Percentiles rank a stretch among this genome's conserved stretches.
phyloP scores from a whole-genome alignment of 92 coral and sea anemone genomes.

The Umimayanthus kanabou region DNA sequence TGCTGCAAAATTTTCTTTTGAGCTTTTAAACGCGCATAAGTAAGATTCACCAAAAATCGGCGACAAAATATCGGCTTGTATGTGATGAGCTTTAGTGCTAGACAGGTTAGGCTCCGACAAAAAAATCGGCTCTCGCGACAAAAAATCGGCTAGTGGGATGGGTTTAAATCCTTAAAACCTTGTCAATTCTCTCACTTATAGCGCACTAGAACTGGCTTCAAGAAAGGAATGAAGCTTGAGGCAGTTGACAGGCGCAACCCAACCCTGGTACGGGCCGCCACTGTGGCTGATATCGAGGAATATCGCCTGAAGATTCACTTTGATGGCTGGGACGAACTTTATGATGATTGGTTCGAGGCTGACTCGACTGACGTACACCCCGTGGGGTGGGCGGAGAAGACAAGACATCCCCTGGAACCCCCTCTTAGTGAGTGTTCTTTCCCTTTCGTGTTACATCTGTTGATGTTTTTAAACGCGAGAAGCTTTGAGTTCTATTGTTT shows the following conservation, averaged over 20 bases:
- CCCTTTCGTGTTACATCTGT: not conserved
- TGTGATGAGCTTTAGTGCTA: too few relatives aligned
- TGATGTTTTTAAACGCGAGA: not conserved
- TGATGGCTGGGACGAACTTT: slow-evolving; percentile 99
- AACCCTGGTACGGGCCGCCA: slow-evolving; percentile 85
- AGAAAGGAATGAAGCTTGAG: slow-evolving; percentile 81
- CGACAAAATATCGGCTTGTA: too few relatives aligned
- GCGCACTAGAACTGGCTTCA: slow-evolving; percentile 83
- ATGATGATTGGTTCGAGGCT: slow-evolving; percentile 98
- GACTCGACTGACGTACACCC: slow-evolving; percentile 91
- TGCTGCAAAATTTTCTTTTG: too few relatives aligned
- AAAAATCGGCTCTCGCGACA: not conserved
- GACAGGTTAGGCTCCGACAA: too few relatives aligned
- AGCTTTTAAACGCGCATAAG: too few relatives aligned
- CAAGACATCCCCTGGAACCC: slow-evolving; percentile 93
- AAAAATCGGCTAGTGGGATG: not conserved
- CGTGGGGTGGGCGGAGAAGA: slow-evolving; percentile 90
- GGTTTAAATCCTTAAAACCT: not conserved
- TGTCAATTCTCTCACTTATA: slow-evolving; percentile 2
- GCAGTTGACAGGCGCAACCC: slow-evolving; percentile 96
- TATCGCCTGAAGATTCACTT: slow-evolving; percentile 83
- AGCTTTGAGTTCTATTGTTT: too few relatives aligned
- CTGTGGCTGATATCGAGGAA: slow-evolving; percentile 73
- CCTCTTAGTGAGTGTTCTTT: slow-evolving; percentile 81
- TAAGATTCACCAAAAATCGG: too few relatives aligned